Evolutionary conservation across 53 echinoderm and acorn worm genomes (phyloP).

Genomic region (Stichopus horrens): DNA sequence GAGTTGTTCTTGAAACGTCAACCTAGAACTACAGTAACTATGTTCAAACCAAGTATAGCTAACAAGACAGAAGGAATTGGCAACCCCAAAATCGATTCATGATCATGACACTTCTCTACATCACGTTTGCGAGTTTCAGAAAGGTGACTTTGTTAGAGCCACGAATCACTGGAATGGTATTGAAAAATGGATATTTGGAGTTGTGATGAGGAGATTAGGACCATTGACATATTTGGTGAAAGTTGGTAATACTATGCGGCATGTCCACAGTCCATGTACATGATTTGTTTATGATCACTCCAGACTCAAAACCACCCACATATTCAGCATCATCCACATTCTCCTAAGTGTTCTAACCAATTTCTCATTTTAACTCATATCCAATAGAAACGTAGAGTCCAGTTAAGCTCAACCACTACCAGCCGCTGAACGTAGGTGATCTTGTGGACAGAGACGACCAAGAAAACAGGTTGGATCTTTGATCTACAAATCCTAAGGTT

Average conservation of each 20-base stretch:
- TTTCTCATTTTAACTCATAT: not conserved
- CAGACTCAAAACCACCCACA: not conserved
- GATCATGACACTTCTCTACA: not conserved
- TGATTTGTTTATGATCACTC: not conserved
- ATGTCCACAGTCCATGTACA: not conserved
- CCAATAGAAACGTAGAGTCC: not conserved
- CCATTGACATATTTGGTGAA: slow-evolving; percentile 9
- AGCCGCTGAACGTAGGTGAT: not conserved
- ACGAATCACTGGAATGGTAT: not conserved
- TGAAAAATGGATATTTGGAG: slow-evolving; percentile 5
- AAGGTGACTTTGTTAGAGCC: slow-evolving; percentile 1
- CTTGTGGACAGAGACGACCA: not conserved
- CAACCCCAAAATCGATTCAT: not conserved
- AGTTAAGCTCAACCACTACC: not conserved
- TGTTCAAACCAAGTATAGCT: slow-evolving; percentile 9
- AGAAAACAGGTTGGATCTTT: not conserved
- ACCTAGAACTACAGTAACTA: slow-evolving; percentile 24
- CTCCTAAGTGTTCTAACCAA: not conserved
- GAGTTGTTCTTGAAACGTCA: slow-evolving; percentile 48
- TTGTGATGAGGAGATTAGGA: slow-evolving; percentile 13
- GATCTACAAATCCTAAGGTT: not conserved
- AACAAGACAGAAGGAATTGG: not conserved
- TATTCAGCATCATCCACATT: not conserved
- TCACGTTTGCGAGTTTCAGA: not conserved
- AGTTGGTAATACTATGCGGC: not conserved